Evolutionary conservation across 1,140 invertebrate genomes (phyloP), one percentile per base, ranked within the genome.

Genomic region (Alviniconcha marisindica): DNA sequence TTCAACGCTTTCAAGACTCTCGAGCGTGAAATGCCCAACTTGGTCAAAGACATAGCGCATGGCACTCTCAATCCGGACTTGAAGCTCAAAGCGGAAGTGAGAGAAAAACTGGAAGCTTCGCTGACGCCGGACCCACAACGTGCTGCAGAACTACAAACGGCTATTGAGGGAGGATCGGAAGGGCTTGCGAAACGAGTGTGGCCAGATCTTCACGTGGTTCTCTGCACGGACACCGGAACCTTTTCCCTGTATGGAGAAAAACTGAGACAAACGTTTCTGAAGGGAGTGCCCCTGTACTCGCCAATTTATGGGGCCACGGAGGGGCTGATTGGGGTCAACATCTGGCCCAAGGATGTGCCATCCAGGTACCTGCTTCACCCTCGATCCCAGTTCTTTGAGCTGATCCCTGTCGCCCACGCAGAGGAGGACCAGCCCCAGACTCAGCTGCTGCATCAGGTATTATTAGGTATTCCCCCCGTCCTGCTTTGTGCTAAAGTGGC

Each of bases 231-330:
- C 77, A 90, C 91, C 0, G 92, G 92, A 4, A 87, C 91, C 36
- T 92, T 93, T 88, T 86, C 88, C 24, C 82, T 93, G 28, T 93
- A 92, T 81, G 91, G 87, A 1, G 76, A 86, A 4, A 88, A 88
- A 56, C 79, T 93, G 33, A 79, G 88, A 69, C 83, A 90, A 18
- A 85, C 84, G 0, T 92, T 89, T 73, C 91, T 87, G 78, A 88
- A 91, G 84, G 90, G 87, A 31, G 85, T 90, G 21, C 88, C 88
- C 14, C 63, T 92, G 15, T 93, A 93, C 82, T 92, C 92, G 4
- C 91, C 91, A 12, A 81, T 93, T 15, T 93, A 93, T 87, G 92
- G 91, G 18, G 92, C 91, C 18, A 91, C 92, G 18, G 92, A 93
- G 74, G 92, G 92, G n/a, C 81, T 93, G 5, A 51, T 93, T 24